Conservation (phyloP, 2,888 invertebrate genomes). For the Boloria selene region DNA sequence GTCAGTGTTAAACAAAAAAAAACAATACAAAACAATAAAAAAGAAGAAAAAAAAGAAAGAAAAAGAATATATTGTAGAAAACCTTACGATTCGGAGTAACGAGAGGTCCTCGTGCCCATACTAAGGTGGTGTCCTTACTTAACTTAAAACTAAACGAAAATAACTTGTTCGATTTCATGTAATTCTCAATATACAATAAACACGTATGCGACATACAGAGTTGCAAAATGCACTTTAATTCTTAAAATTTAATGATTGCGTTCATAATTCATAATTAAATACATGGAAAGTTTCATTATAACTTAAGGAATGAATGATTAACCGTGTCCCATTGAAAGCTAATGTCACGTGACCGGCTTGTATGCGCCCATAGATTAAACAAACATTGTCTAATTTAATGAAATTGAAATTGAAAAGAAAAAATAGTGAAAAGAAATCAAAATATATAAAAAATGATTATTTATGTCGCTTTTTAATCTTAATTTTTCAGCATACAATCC, state of each 20-base stretch:
- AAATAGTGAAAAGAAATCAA: too few relatives aligned
- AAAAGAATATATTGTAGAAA: too few relatives aligned
- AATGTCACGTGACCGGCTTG: slow-evolving; percentile 18
- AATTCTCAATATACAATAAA: slow-evolving; percentile 65
- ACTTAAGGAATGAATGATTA: slow-evolving; percentile 50
- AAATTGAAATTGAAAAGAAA: too few relatives aligned
- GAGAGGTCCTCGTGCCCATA: slow-evolving; percentile 34
- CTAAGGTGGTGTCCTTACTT: slow-evolving; percentile 42
- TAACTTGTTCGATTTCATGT: slow-evolving; percentile 76
- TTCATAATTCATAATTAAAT: slow-evolving; percentile 53
- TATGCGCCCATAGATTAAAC: slow-evolving; percentile 7
- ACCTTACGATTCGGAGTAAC: too few relatives aligned
- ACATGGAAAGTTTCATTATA: slow-evolving; percentile 50
- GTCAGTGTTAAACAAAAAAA: too few relatives aligned
- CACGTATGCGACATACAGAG: slow-evolving; percentile 56
- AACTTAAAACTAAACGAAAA: slow-evolving; percentile 49
- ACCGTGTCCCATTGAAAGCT: slow-evolving; percentile 36
- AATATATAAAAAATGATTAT: not conserved
- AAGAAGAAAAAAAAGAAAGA: too few relatives aligned
- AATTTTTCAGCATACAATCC: slow-evolving; percentile 4
- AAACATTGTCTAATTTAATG: not conserved
- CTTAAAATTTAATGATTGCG: slow-evolving; percentile 48
- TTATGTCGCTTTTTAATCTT: not conserved
- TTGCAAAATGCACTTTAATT: slow-evolving; percentile 65
- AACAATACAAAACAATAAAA: too few relatives aligned